These are phyloP conservation scores for Leuciscus idus DNA, from an alignment of 2,113 vertebrate species.

Conservation along the genomic window DNA sequence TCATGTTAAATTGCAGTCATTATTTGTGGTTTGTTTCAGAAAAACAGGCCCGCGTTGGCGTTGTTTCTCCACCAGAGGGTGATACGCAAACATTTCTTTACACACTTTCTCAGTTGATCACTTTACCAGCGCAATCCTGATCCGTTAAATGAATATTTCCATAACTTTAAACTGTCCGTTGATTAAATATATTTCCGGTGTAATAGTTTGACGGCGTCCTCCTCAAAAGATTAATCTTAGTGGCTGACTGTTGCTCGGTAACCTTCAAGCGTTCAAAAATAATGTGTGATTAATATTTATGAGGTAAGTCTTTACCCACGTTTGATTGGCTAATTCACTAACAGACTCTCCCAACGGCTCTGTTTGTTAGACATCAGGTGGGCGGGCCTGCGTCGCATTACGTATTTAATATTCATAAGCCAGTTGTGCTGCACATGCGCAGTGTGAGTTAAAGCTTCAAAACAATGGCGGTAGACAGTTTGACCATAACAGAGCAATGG, in stretches of 20 bases:
- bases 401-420: conserved; percentile 8
- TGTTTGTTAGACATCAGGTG: neutral
- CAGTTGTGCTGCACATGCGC: conserved; percentile 62
- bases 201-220: neutral
- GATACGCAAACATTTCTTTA: neutral
- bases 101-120: neutral
- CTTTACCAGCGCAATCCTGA: neutral
- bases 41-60: neutral
- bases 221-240: neutral
- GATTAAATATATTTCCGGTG: neutral
- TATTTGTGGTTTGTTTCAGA: neutral
- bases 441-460: conserved; percentile 55
- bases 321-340: neutral
- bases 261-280: neutral
- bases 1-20: neutral
- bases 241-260: neutral
- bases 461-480: conserved; percentile 76
- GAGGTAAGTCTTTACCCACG: neutral
- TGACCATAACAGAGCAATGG: conserved; percentile 76
- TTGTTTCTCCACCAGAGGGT: neutral
- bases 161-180: neutral
- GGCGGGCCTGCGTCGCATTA: neutral
- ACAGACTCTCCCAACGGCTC: neutral
- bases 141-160: neutral
- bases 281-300: neutral